Base-by-base conservation (phyloP, 2,113 vertebrate species). In the Drymodes brunneopygia region DNA sequence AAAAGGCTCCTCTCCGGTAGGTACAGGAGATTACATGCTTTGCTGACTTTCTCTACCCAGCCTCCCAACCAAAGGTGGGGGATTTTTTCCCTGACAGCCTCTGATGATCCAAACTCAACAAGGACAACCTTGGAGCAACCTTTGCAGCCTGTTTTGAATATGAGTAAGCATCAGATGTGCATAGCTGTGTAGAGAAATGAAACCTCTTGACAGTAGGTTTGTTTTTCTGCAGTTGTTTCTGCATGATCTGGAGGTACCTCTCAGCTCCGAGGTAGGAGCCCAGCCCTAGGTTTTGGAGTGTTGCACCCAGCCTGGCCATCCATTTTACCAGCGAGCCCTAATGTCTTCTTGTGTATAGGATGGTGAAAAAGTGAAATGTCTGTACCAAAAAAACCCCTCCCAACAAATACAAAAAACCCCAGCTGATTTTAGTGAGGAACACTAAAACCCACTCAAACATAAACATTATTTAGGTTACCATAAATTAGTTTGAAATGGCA, bases 1-100 rank as follows among this genome's bases (percentile, higher is more conserved):
- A 54, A 56, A 35, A n/a, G 5, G 10, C 13, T 51, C 0, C 0
- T 73, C 19, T 84, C 6, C 1, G 1, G 25, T 7, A 27, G 1
- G 5, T 66, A 23, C 20, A 33, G 67, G 33, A 45, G 7, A 28
- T 1, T 3, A 15, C 2, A 0, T 22, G 36, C 51, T 85, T 62
- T 67, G 47, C 51, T 7, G 1, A 33, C 51, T 45, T 66, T 42
- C 11, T 81, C 16, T 8, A 7, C 12, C 15, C 3, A 3, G 23
- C 42, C 71, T 86, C 40, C 11, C 51, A 31, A 0, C 51, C 14
- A 24, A 13, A 88, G 42, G 6, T 11, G 8, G 29, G 35, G 72
- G 40, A 7, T 12, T 25, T 77, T 57, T 72, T 50, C 74, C 64
- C 53, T 54, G 25, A 53, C 22, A 33, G 16, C 53, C 27, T 93